Evolutionary conservation across 2,797 vertebrate species (phyloP).

Genomic region (Glossophaga mutica): DNA sequence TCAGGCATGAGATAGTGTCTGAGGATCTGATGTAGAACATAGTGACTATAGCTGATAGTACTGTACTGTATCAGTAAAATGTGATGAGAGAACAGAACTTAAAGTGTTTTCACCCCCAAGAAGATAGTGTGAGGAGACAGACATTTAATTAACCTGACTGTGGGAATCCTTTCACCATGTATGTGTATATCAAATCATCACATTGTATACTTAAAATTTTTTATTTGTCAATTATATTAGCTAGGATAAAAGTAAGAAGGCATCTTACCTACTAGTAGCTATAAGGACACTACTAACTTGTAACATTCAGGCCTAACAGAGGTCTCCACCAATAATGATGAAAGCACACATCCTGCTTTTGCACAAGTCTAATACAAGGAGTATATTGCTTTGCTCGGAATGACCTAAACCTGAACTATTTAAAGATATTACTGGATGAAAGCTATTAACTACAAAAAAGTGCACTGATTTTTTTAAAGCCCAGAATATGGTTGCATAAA

Average conservation of each 20-base stretch:
- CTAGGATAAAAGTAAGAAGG: neutral
- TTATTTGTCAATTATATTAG: neutral
- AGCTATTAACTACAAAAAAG: neutral
- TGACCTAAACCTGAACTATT: neutral
- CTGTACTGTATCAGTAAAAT: neutral
- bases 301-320: neutral
- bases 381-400: neutral
- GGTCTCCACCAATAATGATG: neutral
- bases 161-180: neutral
- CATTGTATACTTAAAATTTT: neutral
- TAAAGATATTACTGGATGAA: slow-evolving; percentile 10
- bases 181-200: neutral
- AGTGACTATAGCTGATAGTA: neutral
- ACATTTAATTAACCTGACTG: neutral
- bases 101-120: neutral
- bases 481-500: neutral
- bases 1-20: neutral
- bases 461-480: neutral
- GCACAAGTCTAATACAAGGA: neutral
- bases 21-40: neutral
- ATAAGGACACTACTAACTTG: neutral
- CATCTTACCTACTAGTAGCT: neutral
- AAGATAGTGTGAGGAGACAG: neutral
- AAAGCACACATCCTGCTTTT: neutral
- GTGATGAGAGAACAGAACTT: neutral